phyloP scores from a whole-genome alignment of 1,140 invertebrate species.

The Heliothis virescens region DNA sequence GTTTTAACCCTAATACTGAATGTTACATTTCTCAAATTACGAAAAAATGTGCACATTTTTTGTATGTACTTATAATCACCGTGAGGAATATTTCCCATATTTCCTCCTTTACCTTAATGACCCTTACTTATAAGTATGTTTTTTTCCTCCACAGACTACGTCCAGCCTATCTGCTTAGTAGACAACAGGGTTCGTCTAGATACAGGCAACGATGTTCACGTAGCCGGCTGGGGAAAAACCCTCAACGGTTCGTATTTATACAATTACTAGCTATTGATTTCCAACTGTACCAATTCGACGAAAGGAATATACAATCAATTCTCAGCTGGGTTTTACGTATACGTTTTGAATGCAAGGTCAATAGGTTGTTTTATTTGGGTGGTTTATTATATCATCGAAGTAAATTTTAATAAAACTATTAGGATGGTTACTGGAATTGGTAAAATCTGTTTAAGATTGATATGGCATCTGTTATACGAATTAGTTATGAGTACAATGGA shows the following conservation, averaged over 20 bases:
- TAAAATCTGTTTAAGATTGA: too few species aligned
- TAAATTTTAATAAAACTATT: too few species aligned
- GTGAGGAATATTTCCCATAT: not conserved
- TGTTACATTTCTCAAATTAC: too few species aligned
- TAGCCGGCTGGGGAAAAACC: conserved; percentile 86
- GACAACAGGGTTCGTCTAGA: conserved; percentile 61
- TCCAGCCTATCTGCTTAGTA: conserved; percentile 88
- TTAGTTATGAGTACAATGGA: not conserved
- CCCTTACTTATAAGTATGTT: not conserved
- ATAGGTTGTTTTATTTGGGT: not conserved
- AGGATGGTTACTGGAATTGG: too few species aligned
- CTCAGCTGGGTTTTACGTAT: conserved; percentile 24
- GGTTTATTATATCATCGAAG: too few species aligned
- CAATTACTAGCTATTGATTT: conserved; percentile 55
- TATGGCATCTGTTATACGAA: not conserved
- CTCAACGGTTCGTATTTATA: conserved; percentile 67
- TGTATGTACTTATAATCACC: too few species aligned
- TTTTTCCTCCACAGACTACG: conserved; percentile 78
- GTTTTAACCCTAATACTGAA: too few species aligned
- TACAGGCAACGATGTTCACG: conserved; percentile 69
- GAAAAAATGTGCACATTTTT: too few species aligned
- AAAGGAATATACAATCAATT: conserved; percentile 5
- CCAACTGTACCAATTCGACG: conserved; percentile 28
- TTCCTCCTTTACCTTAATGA: not conserved
- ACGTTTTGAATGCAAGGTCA: conserved; percentile 14